Evolutionary conservation across 2,797 vertebrate species (phyloP), one percentile per base, ranked within the genome.

Genomic region (Channa striata): DNA sequence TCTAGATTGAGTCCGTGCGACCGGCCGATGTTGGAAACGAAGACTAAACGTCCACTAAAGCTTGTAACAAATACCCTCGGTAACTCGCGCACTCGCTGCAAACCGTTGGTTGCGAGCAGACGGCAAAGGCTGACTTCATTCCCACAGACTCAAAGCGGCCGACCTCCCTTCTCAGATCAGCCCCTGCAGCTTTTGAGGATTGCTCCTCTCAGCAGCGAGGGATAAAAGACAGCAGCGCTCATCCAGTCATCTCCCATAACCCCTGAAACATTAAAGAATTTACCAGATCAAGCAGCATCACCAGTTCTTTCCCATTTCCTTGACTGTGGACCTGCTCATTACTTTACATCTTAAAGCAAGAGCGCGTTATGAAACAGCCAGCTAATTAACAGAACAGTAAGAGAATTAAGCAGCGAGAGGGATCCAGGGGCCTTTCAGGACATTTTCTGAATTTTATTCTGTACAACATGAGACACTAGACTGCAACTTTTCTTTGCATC

Each of bases 101-200:
- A n/a, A n/a, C n/a, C n/a, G n/a, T 59, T 34, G 74, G 81, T 51
- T 83, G 82, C 80, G 70, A 75, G 65, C 36, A 13, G 50, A 39
- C 43, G 59, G 77, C 75, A 84, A 81, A 19, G 11, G 39, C 50
- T 60, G 73, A 77, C 74, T 77, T 58, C 49, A 19, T 63, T 48
- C 54, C 39, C 19, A 69, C 42, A 37, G 20, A 16, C 42, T 34
- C 37, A 61, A 36, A 36, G 43, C 0, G 54, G 44, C 36, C 10
- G 25, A 12, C 12, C 20, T 42, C 59, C 19, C 9, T 14, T 23
- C 25, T 47, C 64, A 60, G 39, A 64, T 40, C 49, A 43, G 37
- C 46, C 39, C 23, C 46, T 33, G 5, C 17, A 30, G 17, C 58
- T 12, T 54, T 36, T 25, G 39, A 23, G 16, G 53, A 13, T 21